phyloP scores from a whole-genome alignment of 2,888 invertebrate species.

The Pomacea canaliculata region DNA sequence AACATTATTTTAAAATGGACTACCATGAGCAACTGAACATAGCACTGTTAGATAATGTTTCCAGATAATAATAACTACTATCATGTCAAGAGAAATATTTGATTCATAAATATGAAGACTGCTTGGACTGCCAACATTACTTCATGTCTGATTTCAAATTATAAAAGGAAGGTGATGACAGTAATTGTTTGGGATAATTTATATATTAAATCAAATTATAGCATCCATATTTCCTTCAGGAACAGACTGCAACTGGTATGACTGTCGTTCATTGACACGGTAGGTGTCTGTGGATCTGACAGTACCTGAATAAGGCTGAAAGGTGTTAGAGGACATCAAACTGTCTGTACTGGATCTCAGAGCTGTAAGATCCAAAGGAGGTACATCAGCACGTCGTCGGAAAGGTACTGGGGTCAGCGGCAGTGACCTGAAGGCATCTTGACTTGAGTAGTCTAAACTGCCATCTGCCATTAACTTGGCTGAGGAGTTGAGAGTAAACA shows the following conservation, averaged over 20 bases:
- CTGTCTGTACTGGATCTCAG: constrained; percentile 54
- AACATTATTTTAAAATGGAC: too few species aligned
- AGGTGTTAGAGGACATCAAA: constrained; percentile 39
- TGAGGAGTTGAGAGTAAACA: constrained; percentile 49
- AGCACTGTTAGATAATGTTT: too few species aligned
- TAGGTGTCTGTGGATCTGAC: constrained; percentile 55
- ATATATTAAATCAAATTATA: constrained; percentile 8
- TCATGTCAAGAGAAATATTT: too few species aligned
- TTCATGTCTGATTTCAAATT: too few species aligned
- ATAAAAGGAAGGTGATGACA: too few species aligned
- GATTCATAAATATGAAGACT: too few species aligned
- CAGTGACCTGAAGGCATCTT: constrained; percentile 34
- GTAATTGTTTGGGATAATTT: not conserved
- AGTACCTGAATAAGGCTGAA: constrained; percentile 51
- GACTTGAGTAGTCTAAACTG: constrained; percentile 47
- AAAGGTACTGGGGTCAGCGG: constrained; percentile 50
- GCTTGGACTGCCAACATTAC: too few species aligned
- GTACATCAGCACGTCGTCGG: constrained; percentile 37
- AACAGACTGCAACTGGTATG: constrained; percentile 29
- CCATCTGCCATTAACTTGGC: constrained; percentile 51
- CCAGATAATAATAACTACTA: too few species aligned
- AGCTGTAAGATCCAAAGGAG: constrained; percentile 57
- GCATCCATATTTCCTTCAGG: constrained; percentile 22
- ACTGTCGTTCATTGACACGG: constrained; percentile 36
- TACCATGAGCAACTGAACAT: too few species aligned